Evolutionary conservation across 1,140 invertebrate species (phyloP), one percentile per base, ranked within the genome.

Genomic region (Chrysopa pallens): DNA sequence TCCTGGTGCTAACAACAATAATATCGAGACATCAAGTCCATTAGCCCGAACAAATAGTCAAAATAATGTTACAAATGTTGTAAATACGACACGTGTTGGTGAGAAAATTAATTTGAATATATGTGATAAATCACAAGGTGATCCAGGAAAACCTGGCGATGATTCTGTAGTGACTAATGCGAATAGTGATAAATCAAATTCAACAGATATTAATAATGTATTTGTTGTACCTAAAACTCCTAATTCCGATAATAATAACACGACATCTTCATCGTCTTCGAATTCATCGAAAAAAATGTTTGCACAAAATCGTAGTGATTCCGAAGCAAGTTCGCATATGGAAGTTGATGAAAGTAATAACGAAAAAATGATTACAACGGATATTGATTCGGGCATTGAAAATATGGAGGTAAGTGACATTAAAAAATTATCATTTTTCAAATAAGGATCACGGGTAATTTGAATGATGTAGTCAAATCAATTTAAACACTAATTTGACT

Each of bases 331-430:
- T 48, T 62, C 60, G 4, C 60, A 59, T 44, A 74, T 72, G 74
- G 74, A 72, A 55, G 67, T 73, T 9, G 72, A 73, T 50, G 69
- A 74, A 42, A 62, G 48, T 29, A 63, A 59, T 45, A 50, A 62
- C 28, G 66, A 68, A 49, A 65, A 62, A 46, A 67, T 52, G 40
- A 60, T 54, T 27, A 63, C 62, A 42, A 65, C 73, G 29, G 77
- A 80, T 60, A 74, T 79, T 33, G 78, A 81, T 61, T 80, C 77
- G 36, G 76, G 77, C 8, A 77, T 81, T 54, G 79, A 80, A 57
- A 80, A 74, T 53, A 83, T 80, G 77, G 78, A 80, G 59, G 77
- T 81, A 48, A 49, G 38, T 36, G 37, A 47, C 36, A 8, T 17
- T 39, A 2, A 48, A 43, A 37, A 31, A 31, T 23, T n/a, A n/a